Percentiles rank a stretch among this genome's conserved stretches.
phyloP scores from a whole-genome alignment of 1,140 invertebrate species.

The Drosophila novamexicana region DNA sequence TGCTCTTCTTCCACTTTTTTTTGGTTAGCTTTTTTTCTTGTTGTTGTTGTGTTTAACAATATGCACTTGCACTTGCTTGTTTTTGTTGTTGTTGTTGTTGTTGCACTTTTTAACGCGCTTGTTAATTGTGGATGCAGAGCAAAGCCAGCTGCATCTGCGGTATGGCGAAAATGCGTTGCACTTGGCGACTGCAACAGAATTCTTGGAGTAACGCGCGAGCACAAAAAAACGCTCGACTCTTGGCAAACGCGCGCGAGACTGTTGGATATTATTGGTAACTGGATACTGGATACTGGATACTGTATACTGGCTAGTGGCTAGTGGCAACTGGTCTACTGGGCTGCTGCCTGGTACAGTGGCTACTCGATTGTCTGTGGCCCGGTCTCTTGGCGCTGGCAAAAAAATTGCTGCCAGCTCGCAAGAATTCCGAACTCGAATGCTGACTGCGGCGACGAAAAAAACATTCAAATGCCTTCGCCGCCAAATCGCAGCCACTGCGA shows the following conservation, averaged over 20 bases:
- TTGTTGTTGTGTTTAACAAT: slow-evolving; percentile 50
- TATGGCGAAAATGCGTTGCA: slow-evolving; percentile 80
- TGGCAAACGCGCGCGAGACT: slow-evolving; percentile 33
- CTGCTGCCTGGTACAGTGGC: slow-evolving; percentile 23
- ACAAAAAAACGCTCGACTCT: slow-evolving; percentile 30
- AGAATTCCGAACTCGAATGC: slow-evolving; percentile 84
- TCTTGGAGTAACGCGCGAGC: slow-evolving; percentile 55
- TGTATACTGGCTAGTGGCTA: slow-evolving; percentile 6
- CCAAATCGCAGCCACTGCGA: slow-evolving; percentile 72
- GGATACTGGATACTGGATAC: slow-evolving; percentile 1
- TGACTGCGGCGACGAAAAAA: slow-evolving; percentile 80
- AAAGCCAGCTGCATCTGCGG: slow-evolving; percentile 71
- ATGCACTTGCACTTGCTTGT: slow-evolving; percentile 61
- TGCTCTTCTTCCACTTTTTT: background rate
- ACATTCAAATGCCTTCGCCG: slow-evolving; percentile 82
- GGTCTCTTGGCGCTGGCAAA: slow-evolving; percentile 48
- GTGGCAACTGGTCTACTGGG: background rate
- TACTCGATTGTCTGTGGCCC: slow-evolving; percentile 22
- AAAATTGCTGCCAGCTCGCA: slow-evolving; percentile 83
- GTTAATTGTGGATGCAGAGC: slow-evolving; percentile 67
- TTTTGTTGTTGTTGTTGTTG: slow-evolving; percentile 46
- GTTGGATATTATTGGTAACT: slow-evolving; percentile 10
- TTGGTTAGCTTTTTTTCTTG: slow-evolving; percentile 2
- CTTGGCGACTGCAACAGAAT: slow-evolving; percentile 74
- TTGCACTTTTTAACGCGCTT: slow-evolving; percentile 63